Percentiles rank a stretch among this genome's conserved stretches.
phyloP scores from a whole-genome alignment of 2,113 vertebrate genomes.

The Scomber colias region DNA sequence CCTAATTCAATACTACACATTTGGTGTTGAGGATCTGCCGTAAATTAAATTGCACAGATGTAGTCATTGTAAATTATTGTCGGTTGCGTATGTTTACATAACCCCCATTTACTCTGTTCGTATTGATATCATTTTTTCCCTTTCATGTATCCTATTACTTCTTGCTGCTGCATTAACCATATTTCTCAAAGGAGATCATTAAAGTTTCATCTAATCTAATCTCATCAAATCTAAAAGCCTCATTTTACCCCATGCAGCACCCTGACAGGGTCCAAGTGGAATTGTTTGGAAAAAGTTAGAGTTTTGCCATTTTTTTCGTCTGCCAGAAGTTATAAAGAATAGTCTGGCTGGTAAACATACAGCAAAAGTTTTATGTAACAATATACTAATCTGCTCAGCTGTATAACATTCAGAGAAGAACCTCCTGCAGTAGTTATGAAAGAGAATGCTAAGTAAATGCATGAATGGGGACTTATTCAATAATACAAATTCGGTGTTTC shows the following conservation, averaged over 20 bases:
- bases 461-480: conserved; percentile 34
- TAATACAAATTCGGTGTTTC: conserved; percentile 31
- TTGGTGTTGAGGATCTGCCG: conserved; percentile 55
- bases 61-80: conserved; percentile 56
- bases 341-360: conserved; percentile 28
- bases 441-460: conserved; percentile 44
- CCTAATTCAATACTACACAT: conserved; percentile 52
- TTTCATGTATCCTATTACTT: conserved; percentile 65
- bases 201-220: conserved; percentile 66
- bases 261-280: conserved; percentile 27
- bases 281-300: conserved; percentile 26
- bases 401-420: conserved; percentile 33
- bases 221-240: conserved; percentile 50
- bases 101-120: conserved; percentile 39
- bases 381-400: conserved; percentile 60
- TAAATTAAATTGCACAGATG: conserved; percentile 55
- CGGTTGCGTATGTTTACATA: conserved; percentile 55
- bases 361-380: conserved; percentile 56
- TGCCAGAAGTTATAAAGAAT: conserved; percentile 49
- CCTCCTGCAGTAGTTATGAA: conserved; percentile 43
- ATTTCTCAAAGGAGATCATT: conserved; percentile 62
- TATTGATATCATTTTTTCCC: conserved; percentile 57
- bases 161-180: conserved; percentile 28
- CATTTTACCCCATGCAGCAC: conserved; percentile 33
- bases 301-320: conserved; percentile 18